Evolutionary conservation across 64 coral and sea anemone genomes (phyloP), one percentile per base, ranked within the genome.

Genomic region (Stichodactyla helianthus): DNA sequence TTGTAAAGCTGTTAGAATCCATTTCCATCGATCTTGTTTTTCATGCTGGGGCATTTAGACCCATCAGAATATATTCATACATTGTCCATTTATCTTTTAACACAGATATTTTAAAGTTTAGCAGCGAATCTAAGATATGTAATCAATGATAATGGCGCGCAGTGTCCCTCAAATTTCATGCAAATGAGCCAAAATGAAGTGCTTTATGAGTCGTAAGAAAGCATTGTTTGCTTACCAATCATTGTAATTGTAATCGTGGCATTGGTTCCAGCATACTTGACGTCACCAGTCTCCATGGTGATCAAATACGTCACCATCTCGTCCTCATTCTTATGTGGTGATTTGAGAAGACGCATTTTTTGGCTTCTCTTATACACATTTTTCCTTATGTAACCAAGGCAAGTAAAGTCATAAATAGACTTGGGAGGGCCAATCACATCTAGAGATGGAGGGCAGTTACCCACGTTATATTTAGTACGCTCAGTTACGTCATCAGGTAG

Each of bases 221-320:
- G 35, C 35, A 58, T 58, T 58, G 9, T 6, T 11, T 58, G 14
- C 54, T 54, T 67, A 94, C 92, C 92, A 87, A 85, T 94, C 9
- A 94, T n/a, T 17, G 85, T 63, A 4, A 94, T 76, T 62, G 88
- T 77, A 55, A 94, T 90, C 20, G 60, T 83, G 5, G 92, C 88
- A 64, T 94, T 55, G n/a, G 85, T 94, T 16, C 88, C 92, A 50
- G 92, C 92, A 28, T 71, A 52, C n/a, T 51, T 84, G 18, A 86
- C 63, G 70, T 52, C 55, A 22, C 88, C 92, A 77, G 92, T 90
- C 26, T 94, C 85, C 19, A 94, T 54, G 8, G 12, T 65, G 35
- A 94, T 80, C n/a, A 61, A 54, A 53, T 94, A 94, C 23, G 77
- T 74, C 44, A 54, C 14, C 77, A 86, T 6, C 51, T 83, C 54